Percentiles rank a stretch among this genome's conserved stretches.
Conservation (phyloP, 2,797 vertebrate species). For the Pseudomugil gertrudae region DNA sequence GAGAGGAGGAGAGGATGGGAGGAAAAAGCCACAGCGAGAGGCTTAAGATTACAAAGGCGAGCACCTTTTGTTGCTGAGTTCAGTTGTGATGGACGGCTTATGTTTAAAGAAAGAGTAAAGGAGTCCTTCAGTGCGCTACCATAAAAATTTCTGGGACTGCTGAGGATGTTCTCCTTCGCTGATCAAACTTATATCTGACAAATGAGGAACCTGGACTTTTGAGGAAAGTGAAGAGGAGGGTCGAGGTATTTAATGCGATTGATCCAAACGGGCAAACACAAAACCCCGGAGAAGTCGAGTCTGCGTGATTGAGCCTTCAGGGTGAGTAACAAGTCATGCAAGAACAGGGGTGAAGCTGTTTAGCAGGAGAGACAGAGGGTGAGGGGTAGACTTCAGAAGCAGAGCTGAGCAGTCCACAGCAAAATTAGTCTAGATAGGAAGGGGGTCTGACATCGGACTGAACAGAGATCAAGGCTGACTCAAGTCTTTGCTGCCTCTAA, state of each 20-base stretch:
- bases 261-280: conserved; percentile 46
- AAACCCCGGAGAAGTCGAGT: conserved; percentile 39
- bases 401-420: conserved; percentile 55
- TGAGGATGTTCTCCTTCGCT: conserved; percentile 70
- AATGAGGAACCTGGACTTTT: conserved; percentile 53
- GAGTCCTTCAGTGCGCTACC: conserved; percentile 42
- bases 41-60: conserved; percentile 65
- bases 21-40: conserved; percentile 62
- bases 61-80: conserved; percentile 61
- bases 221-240: conserved; percentile 47
- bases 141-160: conserved; percentile 44
- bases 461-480: conserved; percentile 71
- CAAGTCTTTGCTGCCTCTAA: conserved; percentile 76
- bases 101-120: conserved; percentile 56
- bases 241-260: conserved; percentile 37
- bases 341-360: conserved; percentile 47
- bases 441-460: conserved; percentile 69
- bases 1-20: conserved; percentile 64
- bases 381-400: conserved; percentile 32
- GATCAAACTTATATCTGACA: conserved; percentile 67
- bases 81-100: conserved; percentile 60
- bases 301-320: conserved; percentile 61
- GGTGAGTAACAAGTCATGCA: conserved; percentile 64
- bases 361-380: conserved; percentile 26
- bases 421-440: conserved; percentile 62